Conservation (phyloP, 2,888 invertebrate species). For the Alsophila aescularia region DNA sequence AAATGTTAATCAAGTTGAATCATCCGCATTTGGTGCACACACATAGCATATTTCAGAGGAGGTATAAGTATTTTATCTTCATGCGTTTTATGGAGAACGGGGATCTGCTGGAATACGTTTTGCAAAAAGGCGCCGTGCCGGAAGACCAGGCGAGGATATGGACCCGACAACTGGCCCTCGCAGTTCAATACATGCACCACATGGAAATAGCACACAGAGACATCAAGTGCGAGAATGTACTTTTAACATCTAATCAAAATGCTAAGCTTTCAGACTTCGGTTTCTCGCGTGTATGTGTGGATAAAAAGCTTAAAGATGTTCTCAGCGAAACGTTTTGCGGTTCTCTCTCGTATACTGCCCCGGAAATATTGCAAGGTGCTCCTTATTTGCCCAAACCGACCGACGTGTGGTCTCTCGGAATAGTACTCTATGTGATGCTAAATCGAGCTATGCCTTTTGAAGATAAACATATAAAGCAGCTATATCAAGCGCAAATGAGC, state of each 20-base stretch:
- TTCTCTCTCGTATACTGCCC: slow-evolving; percentile 93
- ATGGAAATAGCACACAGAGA: slow-evolving; percentile 91
- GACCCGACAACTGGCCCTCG: slow-evolving; percentile 88
- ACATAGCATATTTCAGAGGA: slow-evolving; percentile 89
- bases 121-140: slow-evolving; percentile 87
- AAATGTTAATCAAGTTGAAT: slow-evolving; percentile 89
- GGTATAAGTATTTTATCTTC: slow-evolving; percentile 89
- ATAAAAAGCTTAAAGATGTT: slow-evolving; percentile 70
- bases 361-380: slow-evolving; percentile 91
- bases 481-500: slow-evolving; percentile 86
- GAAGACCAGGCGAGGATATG: slow-evolving; percentile 89
- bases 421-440: slow-evolving; percentile 92
- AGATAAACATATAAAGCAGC: slow-evolving; percentile 88
- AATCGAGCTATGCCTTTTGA: slow-evolving; percentile 94
- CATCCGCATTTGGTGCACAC: slow-evolving; percentile 93
- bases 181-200: slow-evolving; percentile 89
- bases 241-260: slow-evolving; percentile 89
- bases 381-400: slow-evolving; percentile 89
- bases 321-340: slow-evolving; percentile 93
- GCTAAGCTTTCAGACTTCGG: slow-evolving; percentile 93
- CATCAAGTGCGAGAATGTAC: slow-evolving; percentile 93
- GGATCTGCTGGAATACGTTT: slow-evolving; percentile 89
- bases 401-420: slow-evolving; percentile 92
- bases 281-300: slow-evolving; percentile 85
- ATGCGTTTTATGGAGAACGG: slow-evolving; percentile 91